These are phyloP conservation scores for Spatula clypeata DNA, from an alignment of 2,797 vertebrate genomes.

Conservation along the genomic window DNA sequence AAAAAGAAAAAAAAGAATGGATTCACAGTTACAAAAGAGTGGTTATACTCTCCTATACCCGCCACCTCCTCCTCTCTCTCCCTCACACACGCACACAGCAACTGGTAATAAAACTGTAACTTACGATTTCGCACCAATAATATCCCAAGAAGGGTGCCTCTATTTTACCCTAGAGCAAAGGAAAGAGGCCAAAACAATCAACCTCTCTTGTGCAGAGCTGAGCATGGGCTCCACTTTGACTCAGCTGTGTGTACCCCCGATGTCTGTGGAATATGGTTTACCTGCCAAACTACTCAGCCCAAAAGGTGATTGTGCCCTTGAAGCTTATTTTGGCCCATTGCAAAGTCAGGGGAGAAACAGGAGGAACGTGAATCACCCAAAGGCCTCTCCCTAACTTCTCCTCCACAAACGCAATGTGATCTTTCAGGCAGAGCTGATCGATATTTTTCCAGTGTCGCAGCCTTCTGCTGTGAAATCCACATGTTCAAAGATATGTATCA, in stretches of 20 bases:
- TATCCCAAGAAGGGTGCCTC: slow-evolving; percentile 63
- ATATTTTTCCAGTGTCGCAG: not conserved
- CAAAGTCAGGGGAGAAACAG: not conserved
- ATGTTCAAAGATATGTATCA: fast-evolving
- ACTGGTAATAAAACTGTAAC: slow-evolving; percentile 75
- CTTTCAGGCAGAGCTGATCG: not conserved
- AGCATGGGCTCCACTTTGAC: slow-evolving; percentile 48
- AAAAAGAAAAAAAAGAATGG: not conserved
- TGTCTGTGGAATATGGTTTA: slow-evolving; percentile 54
- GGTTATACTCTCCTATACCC: slow-evolving; percentile 43
- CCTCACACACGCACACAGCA: slow-evolving; percentile 57
- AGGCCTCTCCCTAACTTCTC: not conserved
- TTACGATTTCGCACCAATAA: slow-evolving; percentile 76
- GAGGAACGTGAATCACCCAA: slow-evolving; percentile 27
- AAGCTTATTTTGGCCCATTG: slow-evolving; percentile 40
- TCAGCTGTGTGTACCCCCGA: not conserved
- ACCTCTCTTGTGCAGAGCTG: slow-evolving; percentile 57
- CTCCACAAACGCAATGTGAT: not conserved
- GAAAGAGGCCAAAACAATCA: slow-evolving; percentile 78
- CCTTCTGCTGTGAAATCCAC: not conserved
- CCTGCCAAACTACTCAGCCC: slow-evolving; percentile 53
- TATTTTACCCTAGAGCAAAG: slow-evolving; percentile 72
- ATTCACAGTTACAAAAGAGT: slow-evolving; percentile 57
- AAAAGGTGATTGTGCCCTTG: not conserved
- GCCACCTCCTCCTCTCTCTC: slow-evolving; percentile 45